phyloP scores from a whole-genome alignment of 92 coral and sea anemone species.

The Paragorgia papillata region DNA sequence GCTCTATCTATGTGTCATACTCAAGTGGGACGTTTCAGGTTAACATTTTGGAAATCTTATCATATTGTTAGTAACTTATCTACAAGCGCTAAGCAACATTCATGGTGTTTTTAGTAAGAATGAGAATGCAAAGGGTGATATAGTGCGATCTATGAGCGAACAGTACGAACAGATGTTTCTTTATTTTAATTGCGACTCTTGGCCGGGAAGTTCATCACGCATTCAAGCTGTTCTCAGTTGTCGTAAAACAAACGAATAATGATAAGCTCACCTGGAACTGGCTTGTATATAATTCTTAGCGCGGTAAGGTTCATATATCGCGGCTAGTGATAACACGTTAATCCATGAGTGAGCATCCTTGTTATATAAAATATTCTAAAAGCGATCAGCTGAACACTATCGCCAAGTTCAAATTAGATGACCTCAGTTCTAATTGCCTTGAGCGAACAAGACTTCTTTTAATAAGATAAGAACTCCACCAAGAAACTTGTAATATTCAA shows the following conservation, averaged over 20 bases:
- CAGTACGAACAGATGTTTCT: background rate
- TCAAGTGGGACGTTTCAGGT: too few relatives aligned
- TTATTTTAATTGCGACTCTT: constrained; percentile 3
- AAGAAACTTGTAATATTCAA: too few relatives aligned
- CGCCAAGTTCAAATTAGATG: too few relatives aligned
- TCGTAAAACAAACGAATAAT: background rate
- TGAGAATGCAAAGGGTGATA: background rate
- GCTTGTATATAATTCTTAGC: background rate
- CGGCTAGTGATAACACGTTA: too few relatives aligned
- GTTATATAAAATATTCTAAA: too few relatives aligned
- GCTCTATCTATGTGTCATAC: too few relatives aligned
- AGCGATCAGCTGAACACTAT: too few relatives aligned
- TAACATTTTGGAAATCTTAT: background rate
- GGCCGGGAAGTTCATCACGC: background rate
- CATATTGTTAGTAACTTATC: background rate
- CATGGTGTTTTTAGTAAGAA: background rate
- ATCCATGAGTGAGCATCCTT: too few relatives aligned
- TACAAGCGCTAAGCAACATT: background rate
- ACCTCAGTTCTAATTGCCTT: too few relatives aligned
- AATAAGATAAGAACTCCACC: too few relatives aligned
- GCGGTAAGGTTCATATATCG: too few relatives aligned
- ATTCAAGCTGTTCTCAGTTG: background rate
- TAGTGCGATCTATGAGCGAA: background rate
- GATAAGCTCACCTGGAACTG: background rate
- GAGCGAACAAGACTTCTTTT: too few relatives aligned